Conservation (phyloP, 2,113 vertebrate species). For the Hypomesus transpacificus region DNA sequence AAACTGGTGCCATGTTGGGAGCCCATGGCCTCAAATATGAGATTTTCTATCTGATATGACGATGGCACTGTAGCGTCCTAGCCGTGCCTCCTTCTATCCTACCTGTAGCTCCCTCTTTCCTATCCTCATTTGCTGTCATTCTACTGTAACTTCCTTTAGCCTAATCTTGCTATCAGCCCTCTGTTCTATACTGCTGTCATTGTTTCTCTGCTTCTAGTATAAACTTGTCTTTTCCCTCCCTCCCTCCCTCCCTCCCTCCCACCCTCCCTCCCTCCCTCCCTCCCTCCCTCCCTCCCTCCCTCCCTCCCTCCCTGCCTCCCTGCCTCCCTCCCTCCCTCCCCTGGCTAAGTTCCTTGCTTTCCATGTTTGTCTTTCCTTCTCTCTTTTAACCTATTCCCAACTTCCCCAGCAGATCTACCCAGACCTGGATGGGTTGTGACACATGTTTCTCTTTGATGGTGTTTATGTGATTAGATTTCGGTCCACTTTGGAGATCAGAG, state of each 20-base stretch:
- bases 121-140: no score
- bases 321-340: conserved; percentile 2
- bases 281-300: conserved; percentile 14
- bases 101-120: no score
- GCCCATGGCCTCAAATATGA: not conserved
- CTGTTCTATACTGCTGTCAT: no score
- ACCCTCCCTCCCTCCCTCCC: not conserved
- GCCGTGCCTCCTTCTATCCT: no score
- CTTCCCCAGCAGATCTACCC: conserved; percentile 9
- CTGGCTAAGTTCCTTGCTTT: no score
- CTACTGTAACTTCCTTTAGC: no score
- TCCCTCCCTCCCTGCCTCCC: no score
- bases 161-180: no score
- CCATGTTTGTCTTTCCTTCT: not conserved
- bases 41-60: no score
- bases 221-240: not conserved
- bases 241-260: not conserved
- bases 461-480: not conserved
- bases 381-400: not conserved
- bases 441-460: conserved; percentile 26
- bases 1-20: not conserved
- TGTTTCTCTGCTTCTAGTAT: not conserved
- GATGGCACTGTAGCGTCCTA: no score
- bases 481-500: conserved; percentile 21
- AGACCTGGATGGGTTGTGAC: conserved; percentile 1